Conservation (phyloP, 2,888 invertebrate genomes). For the Mayetiola destructor region DNA sequence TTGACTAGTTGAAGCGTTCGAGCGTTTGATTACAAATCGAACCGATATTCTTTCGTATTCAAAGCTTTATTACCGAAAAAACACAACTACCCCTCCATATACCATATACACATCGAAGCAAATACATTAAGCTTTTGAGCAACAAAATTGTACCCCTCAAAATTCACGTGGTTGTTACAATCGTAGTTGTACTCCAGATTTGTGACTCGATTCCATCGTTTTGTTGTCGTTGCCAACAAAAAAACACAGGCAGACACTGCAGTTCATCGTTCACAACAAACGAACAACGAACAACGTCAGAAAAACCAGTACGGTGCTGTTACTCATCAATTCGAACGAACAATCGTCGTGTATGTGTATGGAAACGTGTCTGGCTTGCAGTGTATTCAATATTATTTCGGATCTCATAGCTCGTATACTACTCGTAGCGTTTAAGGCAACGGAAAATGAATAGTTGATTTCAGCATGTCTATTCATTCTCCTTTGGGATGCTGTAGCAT, state of each 20-base stretch:
- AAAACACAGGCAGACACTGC: no score
- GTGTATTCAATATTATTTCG: no score
- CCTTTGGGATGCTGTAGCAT: slow-evolving; percentile 12
- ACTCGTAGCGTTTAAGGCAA: no score
- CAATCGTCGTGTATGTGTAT: neutral
- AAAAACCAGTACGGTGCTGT: slow-evolving; percentile 9
- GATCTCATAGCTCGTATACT: no score
- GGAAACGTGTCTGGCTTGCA: slow-evolving; percentile 2
- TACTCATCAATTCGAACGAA: neutral
- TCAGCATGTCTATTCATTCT: slow-evolving; percentile 1
- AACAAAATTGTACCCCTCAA: neutral
- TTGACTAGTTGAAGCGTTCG: no score
- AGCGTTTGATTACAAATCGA: no score
- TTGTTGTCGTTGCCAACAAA: no score
- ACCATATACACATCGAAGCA: neutral
- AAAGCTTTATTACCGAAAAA: no score
- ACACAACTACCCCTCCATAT: slow-evolving; percentile 8
- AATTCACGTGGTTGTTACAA: neutral
- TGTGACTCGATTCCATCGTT: no score
- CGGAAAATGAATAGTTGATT: no score
- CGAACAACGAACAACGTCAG: neutral
- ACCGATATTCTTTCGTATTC: no score
- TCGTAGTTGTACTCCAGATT: no score
- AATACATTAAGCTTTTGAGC: slow-evolving; percentile 13
- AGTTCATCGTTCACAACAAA: neutral